Conservation (phyloP, 2,797 vertebrate species). For the Petrocephalus sullivani region DNA sequence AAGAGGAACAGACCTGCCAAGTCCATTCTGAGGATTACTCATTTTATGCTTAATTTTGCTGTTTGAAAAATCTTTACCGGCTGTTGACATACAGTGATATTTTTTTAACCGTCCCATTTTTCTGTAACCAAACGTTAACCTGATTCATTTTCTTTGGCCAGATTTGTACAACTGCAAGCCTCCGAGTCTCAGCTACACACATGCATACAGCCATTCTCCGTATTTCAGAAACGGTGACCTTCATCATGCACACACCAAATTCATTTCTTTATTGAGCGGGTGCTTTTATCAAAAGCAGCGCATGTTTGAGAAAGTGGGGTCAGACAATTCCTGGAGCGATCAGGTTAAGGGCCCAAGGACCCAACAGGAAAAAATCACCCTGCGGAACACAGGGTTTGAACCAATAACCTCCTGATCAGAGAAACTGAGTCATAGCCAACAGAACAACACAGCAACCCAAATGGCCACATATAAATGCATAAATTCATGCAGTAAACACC, state of each 20-base stretch:
- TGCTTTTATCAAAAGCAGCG: not conserved
- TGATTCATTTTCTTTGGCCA: not conserved
- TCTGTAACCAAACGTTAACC: not conserved
- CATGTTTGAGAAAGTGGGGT: not conserved
- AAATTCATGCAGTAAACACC: not conserved
- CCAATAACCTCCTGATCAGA: not conserved
- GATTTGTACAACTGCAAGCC: not conserved
- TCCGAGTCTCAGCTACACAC: not conserved
- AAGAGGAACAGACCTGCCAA: not conserved
- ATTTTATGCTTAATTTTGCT: constrained; percentile 9
- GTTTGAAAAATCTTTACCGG: not conserved
- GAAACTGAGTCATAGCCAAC: not conserved
- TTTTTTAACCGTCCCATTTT: not conserved
- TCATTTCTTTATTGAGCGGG: not conserved
- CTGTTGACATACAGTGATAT: not conserved
- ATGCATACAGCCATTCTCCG: constrained; percentile 12
- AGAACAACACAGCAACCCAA: not conserved
- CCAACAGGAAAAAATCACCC: not conserved
- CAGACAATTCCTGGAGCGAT: not conserved
- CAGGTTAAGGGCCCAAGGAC: not conserved
- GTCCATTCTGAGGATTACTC: not conserved
- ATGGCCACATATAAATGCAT: not conserved
- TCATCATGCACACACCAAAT: not conserved
- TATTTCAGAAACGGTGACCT: constrained; percentile 20
- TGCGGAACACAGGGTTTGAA: not conserved